Percentiles rank a stretch among this genome's conserved stretches.
Conservation (phyloP, 2,797 vertebrate species). For the Perodicticus potto region DNA sequence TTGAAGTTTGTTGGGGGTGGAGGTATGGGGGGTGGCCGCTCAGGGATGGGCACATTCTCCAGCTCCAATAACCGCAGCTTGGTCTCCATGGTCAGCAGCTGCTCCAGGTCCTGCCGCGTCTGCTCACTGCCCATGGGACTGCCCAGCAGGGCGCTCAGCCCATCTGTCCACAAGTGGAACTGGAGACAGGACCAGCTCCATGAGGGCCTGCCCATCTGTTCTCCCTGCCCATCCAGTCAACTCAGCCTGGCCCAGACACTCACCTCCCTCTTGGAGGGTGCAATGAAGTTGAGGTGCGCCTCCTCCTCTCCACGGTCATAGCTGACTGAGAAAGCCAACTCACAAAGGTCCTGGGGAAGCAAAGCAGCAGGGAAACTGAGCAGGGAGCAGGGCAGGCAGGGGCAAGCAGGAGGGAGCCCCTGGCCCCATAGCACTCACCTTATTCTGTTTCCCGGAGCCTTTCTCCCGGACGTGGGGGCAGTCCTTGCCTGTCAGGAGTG, state of each 20-base stretch:
- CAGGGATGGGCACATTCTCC: constrained; percentile 96
- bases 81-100: constrained; percentile 98
- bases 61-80: constrained; percentile 97
- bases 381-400: not conserved
- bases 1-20: constrained; percentile 96
- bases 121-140: constrained; percentile 95
- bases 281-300: constrained; percentile 95
- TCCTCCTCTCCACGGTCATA: constrained; percentile 95
- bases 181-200: constrained; percentile 76
- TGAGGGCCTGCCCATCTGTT: constrained; percentile 36
- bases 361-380: not conserved
- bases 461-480: constrained; percentile 97
- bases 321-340: constrained; percentile 95
- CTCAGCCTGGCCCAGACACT: constrained; percentile 83
- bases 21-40: constrained; percentile 93
- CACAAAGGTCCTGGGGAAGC: constrained; percentile 92
- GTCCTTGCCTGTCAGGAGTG: constrained; percentile 94
- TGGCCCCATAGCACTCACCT: constrained; percentile 87
- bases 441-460: constrained; percentile 96
- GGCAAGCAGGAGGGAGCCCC: not conserved
- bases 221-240: not conserved
- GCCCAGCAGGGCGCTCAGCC: constrained; percentile 94
- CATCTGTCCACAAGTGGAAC: constrained; percentile 98
- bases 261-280: constrained; percentile 95
- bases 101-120: constrained; percentile 95